Base-by-base conservation (phyloP, 2,113 vertebrate species). In the Mesitornis unicolor region DNA sequence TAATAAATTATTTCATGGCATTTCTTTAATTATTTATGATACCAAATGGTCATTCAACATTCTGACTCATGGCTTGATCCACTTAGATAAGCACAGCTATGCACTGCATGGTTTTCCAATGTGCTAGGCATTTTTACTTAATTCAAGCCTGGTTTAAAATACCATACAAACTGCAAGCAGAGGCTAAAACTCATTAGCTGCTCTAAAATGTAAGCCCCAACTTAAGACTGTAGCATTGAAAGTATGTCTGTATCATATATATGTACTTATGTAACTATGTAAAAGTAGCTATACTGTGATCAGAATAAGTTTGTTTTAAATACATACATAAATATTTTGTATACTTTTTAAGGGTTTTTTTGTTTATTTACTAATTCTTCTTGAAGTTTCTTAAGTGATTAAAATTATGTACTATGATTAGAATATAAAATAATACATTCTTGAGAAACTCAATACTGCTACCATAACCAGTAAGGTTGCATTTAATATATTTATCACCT, bases 1-100 rank as follows among this genome's bases (percentile, higher is more conserved):
- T 90, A 94, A 95, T 96, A 92, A 90, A 96, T 94, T 92, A 96
- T 96, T 96, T 93, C 92, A 96, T 94, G 18, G 25, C 59, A 73
- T 70, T 93, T 50, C 42, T 90, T 91, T 92, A 79, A 97, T 93
- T 69, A 97, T 91, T 67, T 91, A 77, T 17, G 21, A 53, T 74
- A 94, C 84, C 65, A 96, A 93, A 85, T 95, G 50, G 64, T 93
- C 73, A 94, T 56, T 84, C 63, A 93, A 60, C 88, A 74, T 94
- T 65, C 47, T 85, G 53, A 96, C 48, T 96, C 47, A 84, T 38
- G 80, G 11, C 12, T 87, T 86, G 60, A 96, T 83, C 80, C 95
- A 80, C 71, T 78, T 91, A 92, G 50, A 48, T 87, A 90, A 89
- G 29, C 50, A 93, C 11, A 94, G 29, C 33, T 73, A 54, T 69